A percentile compares a stretch with the other conserved stretches of the same genome.
phyloP scores from a whole-genome alignment of 1,140 invertebrate species.

The Bombus confusus region DNA sequence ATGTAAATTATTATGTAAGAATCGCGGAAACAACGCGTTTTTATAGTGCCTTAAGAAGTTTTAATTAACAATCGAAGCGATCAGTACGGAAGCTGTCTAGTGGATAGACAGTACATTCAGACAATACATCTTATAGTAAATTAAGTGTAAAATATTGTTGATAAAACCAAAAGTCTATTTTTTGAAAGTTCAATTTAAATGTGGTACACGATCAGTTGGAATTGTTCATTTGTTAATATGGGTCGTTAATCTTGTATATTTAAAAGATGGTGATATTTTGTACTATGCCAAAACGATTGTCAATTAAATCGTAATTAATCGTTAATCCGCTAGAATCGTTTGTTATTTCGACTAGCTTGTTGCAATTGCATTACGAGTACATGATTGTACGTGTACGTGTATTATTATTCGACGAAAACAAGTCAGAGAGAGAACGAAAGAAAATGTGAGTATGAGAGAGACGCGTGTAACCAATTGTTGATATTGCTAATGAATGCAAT shows the following conservation, averaged over 20 bases:
- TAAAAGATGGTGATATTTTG: slow-evolving; percentile 46
- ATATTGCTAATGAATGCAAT: slow-evolving; percentile 49
- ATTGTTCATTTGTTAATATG: slow-evolving; percentile 13
- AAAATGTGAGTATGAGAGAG: background rate
- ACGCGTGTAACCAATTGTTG: slow-evolving; percentile 40
- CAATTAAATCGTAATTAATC: slow-evolving; percentile 62
- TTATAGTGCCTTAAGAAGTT: slow-evolving; percentile 33
- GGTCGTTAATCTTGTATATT: slow-evolving; percentile 41
- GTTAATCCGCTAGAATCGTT: slow-evolving; percentile 22
- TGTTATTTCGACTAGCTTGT: slow-evolving; percentile 29
- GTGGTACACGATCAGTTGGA: slow-evolving; percentile 3
- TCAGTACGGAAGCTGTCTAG: background rate
- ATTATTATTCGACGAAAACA: slow-evolving; percentile 5
- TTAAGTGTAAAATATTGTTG: background rate
- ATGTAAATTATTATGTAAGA: slow-evolving; percentile 4
- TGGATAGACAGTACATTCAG: background rate
- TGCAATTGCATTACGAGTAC: slow-evolving; percentile 33
- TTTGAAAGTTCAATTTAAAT: background rate
- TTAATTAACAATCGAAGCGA: slow-evolving; percentile 26
- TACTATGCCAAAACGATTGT: slow-evolving; percentile 72
- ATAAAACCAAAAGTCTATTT: background rate
- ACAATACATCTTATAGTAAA: background rate
- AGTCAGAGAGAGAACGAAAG: background rate
- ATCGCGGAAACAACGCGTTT: background rate
- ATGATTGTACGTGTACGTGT: background rate